A percentile compares a stretch with the other conserved stretches of the same genome.
Conservation (phyloP, 2,888 invertebrate genomes). For the Harmothoe impar region DNA sequence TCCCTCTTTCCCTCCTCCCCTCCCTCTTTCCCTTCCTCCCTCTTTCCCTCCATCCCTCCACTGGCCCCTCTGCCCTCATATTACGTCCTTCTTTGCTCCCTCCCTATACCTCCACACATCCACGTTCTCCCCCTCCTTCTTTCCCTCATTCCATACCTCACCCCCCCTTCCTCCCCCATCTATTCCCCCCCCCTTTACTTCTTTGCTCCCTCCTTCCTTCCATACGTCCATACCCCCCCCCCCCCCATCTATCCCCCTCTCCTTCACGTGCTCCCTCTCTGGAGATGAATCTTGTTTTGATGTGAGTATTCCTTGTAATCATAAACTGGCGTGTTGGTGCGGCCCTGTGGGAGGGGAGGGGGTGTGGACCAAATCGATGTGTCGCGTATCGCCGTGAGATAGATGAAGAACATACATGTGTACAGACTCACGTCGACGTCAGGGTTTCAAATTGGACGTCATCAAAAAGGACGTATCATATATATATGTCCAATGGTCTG, state of each 20-base stretch:
- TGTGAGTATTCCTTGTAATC: not conserved
- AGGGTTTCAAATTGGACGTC: too few species aligned
- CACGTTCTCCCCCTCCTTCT: too few species aligned
- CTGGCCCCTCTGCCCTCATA: not conserved
- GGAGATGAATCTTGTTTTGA: constrained; percentile 17
- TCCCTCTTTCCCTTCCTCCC: not conserved
- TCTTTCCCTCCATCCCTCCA: not conserved
- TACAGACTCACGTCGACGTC: not conserved
- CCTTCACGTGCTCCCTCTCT: too few species aligned
- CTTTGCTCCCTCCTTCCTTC: not conserved
- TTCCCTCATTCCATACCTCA: not conserved
- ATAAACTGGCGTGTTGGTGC: not conserved
- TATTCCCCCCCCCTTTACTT: not conserved
- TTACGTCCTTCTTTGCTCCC: too few species aligned
- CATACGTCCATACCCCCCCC: not conserved
- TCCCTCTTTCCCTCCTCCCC: not conserved
- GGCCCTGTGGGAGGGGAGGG: not conserved
- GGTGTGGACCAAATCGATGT: not conserved
- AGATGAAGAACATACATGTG: constrained; percentile 10
- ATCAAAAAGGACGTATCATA: too few species aligned
- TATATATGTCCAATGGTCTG: too few species aligned
- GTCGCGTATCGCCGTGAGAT: not conserved
- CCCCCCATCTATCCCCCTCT: too few species aligned
- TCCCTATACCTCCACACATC: too few species aligned
- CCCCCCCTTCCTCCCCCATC: not conserved